Evolutionary conservation across 30 jellyfish, hydroid and myxozoan genomes (phyloP).

Genomic region (Turritopsis rubra): DNA sequence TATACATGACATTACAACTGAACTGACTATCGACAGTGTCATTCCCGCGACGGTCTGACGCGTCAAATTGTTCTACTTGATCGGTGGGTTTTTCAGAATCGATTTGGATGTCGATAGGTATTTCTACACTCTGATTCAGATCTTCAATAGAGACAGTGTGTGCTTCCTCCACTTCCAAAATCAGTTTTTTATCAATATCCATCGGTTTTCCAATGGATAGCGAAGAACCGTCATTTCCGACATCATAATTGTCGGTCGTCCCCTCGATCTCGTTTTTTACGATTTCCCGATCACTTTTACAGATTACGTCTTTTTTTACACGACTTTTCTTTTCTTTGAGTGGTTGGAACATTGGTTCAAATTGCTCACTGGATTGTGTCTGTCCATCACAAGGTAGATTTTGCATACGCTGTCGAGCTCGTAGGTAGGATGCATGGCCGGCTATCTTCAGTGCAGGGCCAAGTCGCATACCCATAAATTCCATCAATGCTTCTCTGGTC

Average conservation of each 20-base stretch:
- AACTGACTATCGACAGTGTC: background rate
- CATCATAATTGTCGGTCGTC: background rate
- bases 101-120: background rate
- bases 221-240: background rate
- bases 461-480: conserved; percentile 81
- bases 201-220: background rate
- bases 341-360: background rate
- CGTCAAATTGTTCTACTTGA: background rate
- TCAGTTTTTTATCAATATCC: background rate
- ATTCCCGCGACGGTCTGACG: background rate
- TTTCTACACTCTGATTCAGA: background rate
- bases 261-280: background rate
- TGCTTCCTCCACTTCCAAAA: background rate
- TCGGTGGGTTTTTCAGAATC: background rate
- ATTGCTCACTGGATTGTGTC: background rate
- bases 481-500: conserved; percentile 94
- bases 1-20: background rate
- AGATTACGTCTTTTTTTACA: background rate
- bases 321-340: background rate
- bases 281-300: background rate
- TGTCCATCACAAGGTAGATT: background rate
- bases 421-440: conserved; percentile 84
- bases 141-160: background rate
- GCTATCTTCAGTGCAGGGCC: conserved; percentile 98
- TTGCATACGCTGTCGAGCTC: conserved; percentile 81